These are phyloP conservation scores for Eudyptes chrysolophus DNA, from an alignment of 2,113 vertebrate species.

Conservation along the genomic window DNA sequence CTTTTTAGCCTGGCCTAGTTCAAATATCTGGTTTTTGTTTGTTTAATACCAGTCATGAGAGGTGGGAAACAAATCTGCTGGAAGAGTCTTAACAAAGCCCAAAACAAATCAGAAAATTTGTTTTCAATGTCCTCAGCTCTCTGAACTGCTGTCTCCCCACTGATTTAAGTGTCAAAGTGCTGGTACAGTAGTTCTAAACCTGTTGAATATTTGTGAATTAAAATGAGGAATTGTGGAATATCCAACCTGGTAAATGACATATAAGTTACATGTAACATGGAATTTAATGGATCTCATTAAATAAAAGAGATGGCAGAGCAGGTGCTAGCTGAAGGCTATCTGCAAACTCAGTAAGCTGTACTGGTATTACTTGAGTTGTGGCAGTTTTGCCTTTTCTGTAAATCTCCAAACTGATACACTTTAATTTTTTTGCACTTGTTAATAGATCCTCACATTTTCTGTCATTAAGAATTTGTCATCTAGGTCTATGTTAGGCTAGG, in stretches of 20 bases:
- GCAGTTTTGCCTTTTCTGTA: background rate
- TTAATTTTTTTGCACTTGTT: background rate
- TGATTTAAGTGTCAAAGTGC: background rate
- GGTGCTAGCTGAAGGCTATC: background rate
- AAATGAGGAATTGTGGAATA: background rate
- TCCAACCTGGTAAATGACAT: background rate
- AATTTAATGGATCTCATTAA: background rate
- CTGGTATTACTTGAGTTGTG: background rate
- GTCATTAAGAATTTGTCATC: background rate
- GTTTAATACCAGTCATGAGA: background rate
- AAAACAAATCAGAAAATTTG: background rate
- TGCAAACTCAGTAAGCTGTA: background rate
- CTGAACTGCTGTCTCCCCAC: background rate
- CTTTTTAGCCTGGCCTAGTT: background rate
- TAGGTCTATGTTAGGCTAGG: background rate
- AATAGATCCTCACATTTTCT: background rate
- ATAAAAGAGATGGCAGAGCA: background rate
- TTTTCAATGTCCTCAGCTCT: background rate
- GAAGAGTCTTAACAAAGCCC: background rate
- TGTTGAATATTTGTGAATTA: background rate
- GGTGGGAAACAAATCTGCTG: background rate
- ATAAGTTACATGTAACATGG: fast-evolving
- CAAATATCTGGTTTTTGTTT: background rate
- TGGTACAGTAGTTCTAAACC: background rate
- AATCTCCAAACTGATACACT: background rate